Base-by-base conservation (phyloP, 2,888 invertebrate genomes). In the Cynaeus angustus region DNA sequence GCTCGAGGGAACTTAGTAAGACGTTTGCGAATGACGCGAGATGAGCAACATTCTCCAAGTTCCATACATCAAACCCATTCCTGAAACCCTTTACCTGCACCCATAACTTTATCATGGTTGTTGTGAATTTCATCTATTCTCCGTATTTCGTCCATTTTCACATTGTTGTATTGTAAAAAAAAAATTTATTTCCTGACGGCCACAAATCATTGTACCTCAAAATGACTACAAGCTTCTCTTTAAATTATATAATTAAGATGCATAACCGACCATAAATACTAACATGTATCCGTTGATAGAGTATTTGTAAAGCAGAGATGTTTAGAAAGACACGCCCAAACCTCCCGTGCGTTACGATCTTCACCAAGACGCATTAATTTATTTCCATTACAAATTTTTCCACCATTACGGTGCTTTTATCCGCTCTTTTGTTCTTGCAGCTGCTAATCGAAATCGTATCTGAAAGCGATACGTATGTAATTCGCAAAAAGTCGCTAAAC, bases 51-150 rank as follows among this genome's bases (percentile, higher is more conserved):
- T 84, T 84, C 83, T 76, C 81, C 73, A 80, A 83, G 83, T 83
- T 83, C 83, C 83, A 79, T 78, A 81, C 81, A 82, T 83, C 82
- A 82, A 83, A 81, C 80, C 79, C 83, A 81, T 83, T 81, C 81
- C 81, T 75, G 72, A 68, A 80, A 81, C 81, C 82, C 81, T 81
- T 82, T 80, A 78, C 75, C 76, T 72, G 72, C 72, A 72, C 67
- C 73, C 70, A 68, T 68, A 70, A 70, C 74, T 72, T 70, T 72
- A 73, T 73, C 62, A 73, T 66, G 64, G 69, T 66, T 58, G 58
- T 50, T 56, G 64, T 71, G 68, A 71, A 71, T 68, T 71, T 68
- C 68, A 68, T 71, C 48, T 68, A 67, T 70, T 53, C 45, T 21
- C n/a, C 30, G 10, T 41, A 28, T 46, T 48, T 46, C 38, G 56